Conservation (phyloP, 1,140 invertebrate species). For the Meloidogyne hapla region DNA sequence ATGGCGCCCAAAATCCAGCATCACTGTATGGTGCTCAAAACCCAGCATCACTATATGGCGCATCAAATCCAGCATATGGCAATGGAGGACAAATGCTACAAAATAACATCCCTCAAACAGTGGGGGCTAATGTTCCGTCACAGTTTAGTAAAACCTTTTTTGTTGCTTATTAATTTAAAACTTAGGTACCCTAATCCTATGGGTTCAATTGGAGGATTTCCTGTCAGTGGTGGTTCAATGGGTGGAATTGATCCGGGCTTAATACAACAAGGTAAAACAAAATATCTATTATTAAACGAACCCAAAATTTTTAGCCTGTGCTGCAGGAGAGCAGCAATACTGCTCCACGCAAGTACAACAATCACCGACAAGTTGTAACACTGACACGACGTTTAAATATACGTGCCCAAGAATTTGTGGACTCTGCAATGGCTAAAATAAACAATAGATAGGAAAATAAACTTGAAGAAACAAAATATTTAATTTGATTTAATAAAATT, state of each 20-base stretch:
- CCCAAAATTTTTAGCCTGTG: conserved; percentile 8
- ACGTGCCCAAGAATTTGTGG: not conserved
- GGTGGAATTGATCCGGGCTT: not conserved
- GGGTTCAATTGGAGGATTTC: not conserved
- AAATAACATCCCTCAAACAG: too few relatives aligned
- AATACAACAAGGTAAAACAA: conserved; percentile 9
- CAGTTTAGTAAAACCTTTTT: not conserved
- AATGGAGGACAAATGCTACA: too few relatives aligned
- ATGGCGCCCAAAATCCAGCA: too few relatives aligned
- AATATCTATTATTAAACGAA: too few relatives aligned
- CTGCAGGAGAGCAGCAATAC: not conserved
- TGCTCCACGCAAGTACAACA: not conserved
- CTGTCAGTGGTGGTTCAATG: not conserved
- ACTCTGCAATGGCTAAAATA: conserved; percentile 7
- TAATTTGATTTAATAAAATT: not conserved
- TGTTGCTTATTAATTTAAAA: not conserved
- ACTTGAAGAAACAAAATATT: not conserved
- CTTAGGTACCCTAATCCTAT: not conserved
- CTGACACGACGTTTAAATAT: not conserved
- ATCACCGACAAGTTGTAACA: not conserved
- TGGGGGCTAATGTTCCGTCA: not conserved
- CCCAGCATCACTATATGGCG: too few relatives aligned
- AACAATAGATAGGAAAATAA: not conserved
- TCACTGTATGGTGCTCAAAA: too few relatives aligned
- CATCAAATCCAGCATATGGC: too few relatives aligned